Evolutionary conservation across 1,140 invertebrate species (phyloP), one percentile per base, ranked within the genome.

Genomic region (Temnothorax curvispinosus): DNA sequence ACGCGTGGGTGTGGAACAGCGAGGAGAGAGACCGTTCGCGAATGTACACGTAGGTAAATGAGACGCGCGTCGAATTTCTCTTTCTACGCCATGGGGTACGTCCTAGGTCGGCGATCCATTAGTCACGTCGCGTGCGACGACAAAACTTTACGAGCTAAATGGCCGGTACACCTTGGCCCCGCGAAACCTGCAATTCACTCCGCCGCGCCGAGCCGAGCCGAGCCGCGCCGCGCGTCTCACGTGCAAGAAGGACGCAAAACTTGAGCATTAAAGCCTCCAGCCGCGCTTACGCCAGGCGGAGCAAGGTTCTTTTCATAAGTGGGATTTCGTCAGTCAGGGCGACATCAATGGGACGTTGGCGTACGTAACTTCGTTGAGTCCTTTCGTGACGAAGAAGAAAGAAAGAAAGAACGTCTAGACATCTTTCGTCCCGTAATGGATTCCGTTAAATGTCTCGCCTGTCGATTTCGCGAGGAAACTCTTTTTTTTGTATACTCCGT

Each of bases 161-260:
- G 90, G 72, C 90, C 84, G 74, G 90, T 91, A 91, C 89, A 90
- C 90, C 89, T 91, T 91, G 89, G 89, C 89, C 89, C 89, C 89
- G 89, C 88, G 78, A 89, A 89, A 87, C 88, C 84, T 89, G 88
- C 89, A 90, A 89, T 90, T 87, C 88, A 90, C 88, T 85, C 77
- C 72, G 52, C 9, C 50, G 67, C 44, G 71, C 35, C 44, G 77
- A 60, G 74, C 74, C 32, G 60, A 65, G 58, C 15, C 58, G 47
- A 8, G 47, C 47, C 54, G 78, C n/a, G 38, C 38, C 64, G 77
- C 44, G 60, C 60, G 58, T 41, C 35, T 52, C 35, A 52, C 81
- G 87, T 21, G 65, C 72, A 74, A 85, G 89, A 90, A 90, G 78
- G 89, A 89, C 85, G 85, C 85, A 86, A 75, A 90, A 89, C 75